These are phyloP conservation scores for Himalopsyche phryganea DNA, from an alignment of 1,140 invertebrate genomes.

Conservation along the genomic window DNA sequence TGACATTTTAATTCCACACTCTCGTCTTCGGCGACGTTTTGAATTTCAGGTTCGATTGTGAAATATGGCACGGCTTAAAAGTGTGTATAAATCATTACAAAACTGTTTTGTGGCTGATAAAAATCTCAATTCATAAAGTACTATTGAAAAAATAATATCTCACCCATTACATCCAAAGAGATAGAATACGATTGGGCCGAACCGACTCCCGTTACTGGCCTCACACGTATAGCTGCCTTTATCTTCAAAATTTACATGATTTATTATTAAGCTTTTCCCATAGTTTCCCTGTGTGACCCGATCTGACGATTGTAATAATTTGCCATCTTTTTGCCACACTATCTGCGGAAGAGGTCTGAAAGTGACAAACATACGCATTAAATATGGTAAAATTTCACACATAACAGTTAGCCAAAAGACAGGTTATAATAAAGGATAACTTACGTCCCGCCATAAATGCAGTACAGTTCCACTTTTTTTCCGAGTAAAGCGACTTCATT, in stretches of 20 bases:
- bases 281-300: slow-evolving; percentile 82
- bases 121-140: neutral
- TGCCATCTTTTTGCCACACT: slow-evolving; percentile 81
- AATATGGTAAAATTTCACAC: neutral
- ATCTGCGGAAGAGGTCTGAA: slow-evolving; percentile 70
- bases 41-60: slow-evolving; percentile 83
- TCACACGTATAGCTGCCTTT: slow-evolving; percentile 86
- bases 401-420: slow-evolving; percentile 4
- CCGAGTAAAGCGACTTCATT: slow-evolving; percentile 81
- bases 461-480: slow-evolving; percentile 77
- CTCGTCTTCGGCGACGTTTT: slow-evolving; percentile 89
- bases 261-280: slow-evolving; percentile 87
- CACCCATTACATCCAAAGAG: slow-evolving; percentile 72
- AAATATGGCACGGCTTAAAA: slow-evolving; percentile 83
- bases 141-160: slow-evolving; percentile 23
- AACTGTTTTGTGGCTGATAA: too few species aligned
- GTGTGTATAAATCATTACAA: too few species aligned
- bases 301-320: slow-evolving; percentile 63
- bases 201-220: slow-evolving; percentile 86
- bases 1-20: slow-evolving; percentile 82
- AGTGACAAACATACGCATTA: slow-evolving; percentile 1
- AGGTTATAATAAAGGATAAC: slow-evolving; percentile 49
- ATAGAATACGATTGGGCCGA: slow-evolving; percentile 80
- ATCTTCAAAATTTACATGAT: slow-evolving; percentile 80
- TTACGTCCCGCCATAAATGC: slow-evolving; percentile 88